Evolutionary conservation across 2,888 invertebrate species (phyloP), one percentile per base, ranked within the genome.

Genomic region (Rhimphoctona megacephalus): DNA sequence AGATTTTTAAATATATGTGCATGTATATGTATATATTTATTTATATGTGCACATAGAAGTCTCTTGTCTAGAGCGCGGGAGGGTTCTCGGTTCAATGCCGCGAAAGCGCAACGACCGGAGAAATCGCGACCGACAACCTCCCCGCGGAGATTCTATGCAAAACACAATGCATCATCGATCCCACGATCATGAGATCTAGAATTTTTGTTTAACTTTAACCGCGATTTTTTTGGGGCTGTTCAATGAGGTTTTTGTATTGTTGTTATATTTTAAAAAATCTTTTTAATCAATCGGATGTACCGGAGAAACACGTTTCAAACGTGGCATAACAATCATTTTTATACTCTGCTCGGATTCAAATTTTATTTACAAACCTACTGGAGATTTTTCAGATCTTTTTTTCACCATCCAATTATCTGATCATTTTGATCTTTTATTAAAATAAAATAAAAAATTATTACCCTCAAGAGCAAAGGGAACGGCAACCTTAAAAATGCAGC

Each of bases 21-120:
- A 66, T 39, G 67, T 70, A 17, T 11, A 43, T 14, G 43, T 11
- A 14, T 61, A 36, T 33, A 64, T 72, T 36, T 81, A 73, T 81
- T 46, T 43, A 54, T 67, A 54, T 39, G 52, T 46, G 9, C 19
- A 70, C 25, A 52, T 54, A 33, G 1, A 54, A 67, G 43, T 25
- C 39, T 70, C 30, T 57, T 33, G 74, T 79, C 82, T 70, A 73
- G 61, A 54, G 57, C 57, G 57, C 57, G 79, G 46, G 69, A 43
- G 54, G 79, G 61, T 72, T 86, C 87, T 85, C 85, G 87, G 88
- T 88, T 88, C 88, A 87, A 88, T 85, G 88, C 86, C 88, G 88
- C 83, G 74, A 81, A 72, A 85, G 85, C 85, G 76, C 88, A 88
- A 86, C 85, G 85, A 86, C 86, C 85, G 79, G 74, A 77, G 74